phyloP scores from a whole-genome alignment of 1,140 invertebrate species.

The Galleria mellonella region DNA sequence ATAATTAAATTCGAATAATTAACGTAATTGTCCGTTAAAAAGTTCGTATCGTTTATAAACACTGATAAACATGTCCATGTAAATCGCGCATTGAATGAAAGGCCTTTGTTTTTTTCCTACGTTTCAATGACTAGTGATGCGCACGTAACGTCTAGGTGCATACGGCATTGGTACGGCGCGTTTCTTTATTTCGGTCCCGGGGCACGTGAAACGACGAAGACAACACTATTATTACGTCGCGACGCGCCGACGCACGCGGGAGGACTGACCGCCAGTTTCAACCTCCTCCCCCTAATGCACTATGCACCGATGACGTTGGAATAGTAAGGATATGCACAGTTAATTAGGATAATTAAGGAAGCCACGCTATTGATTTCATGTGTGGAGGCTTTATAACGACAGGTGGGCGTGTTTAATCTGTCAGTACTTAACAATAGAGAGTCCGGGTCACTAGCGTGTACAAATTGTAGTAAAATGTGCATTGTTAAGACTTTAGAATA shows the following conservation, averaged over 20 bases:
- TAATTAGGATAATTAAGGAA: constrained; percentile 11
- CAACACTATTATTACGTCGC: constrained; percentile 24
- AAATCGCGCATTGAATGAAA: no score
- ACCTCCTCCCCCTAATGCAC: constrained; percentile 43
- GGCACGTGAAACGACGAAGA: no score
- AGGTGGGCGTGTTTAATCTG: constrained; percentile 9
- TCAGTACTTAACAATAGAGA: constrained; percentile 8
- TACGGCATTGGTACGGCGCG: constrained; percentile 5
- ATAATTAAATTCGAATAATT: no score
- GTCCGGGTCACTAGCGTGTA: not conserved
- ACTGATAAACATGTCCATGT: no score
- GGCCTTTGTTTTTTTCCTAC: no score
- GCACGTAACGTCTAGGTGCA: not conserved
- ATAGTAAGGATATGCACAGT: constrained; percentile 40
- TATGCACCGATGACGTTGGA: constrained; percentile 44
- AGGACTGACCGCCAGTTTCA: constrained; percentile 60
- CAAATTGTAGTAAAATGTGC: no score
- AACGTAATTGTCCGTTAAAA: not conserved
- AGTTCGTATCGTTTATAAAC: no score
- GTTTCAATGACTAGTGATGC: no score
- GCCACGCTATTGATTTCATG: no score
- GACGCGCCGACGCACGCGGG: constrained; percentile 51
- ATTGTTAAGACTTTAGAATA: no score
- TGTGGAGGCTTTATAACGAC: not conserved
- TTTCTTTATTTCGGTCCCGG: constrained; percentile 13